These are phyloP conservation scores for Lasioglossum leucozonium DNA, from an alignment of 2,888 invertebrate species.

Conservation along the genomic window DNA sequence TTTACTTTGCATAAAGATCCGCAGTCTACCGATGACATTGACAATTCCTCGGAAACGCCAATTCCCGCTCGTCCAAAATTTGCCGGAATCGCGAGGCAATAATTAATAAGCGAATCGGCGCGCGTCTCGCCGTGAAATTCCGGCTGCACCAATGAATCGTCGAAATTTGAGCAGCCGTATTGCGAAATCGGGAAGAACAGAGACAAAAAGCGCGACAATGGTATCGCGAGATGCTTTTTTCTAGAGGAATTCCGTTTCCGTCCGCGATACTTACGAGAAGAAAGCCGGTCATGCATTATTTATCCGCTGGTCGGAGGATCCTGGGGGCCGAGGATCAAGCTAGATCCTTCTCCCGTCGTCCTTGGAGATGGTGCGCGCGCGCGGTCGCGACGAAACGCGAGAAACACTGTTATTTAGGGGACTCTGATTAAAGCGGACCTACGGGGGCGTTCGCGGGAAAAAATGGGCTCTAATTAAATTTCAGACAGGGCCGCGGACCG, in stretches of 20 bases:
- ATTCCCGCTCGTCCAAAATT: background rate
- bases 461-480: slow-evolving; percentile 25
- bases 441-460: background rate
- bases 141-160: too few species aligned
- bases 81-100: background rate
- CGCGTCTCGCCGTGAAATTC: background rate
- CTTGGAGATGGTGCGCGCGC: background rate
- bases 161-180: background rate
- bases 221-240: background rate
- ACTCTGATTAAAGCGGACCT: background rate
- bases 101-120: background rate
- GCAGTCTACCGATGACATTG: too few species aligned
- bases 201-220: background rate
- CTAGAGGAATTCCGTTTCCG: slow-evolving; percentile 15
- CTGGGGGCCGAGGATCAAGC: slow-evolving; percentile 27
- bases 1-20: too few species aligned
- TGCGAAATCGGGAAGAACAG: too few species aligned
- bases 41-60: background rate
- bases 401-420: background rate
- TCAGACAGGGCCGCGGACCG: background rate
- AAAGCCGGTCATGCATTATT: slow-evolving; percentile 47
- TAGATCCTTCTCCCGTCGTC: slow-evolving; percentile 30
- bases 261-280: background rate
- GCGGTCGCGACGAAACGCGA: background rate
- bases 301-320: slow-evolving; percentile 27